phyloP scores from a whole-genome alignment of 2,797 vertebrate species.

The Mormyrus proboscirostris region DNA sequence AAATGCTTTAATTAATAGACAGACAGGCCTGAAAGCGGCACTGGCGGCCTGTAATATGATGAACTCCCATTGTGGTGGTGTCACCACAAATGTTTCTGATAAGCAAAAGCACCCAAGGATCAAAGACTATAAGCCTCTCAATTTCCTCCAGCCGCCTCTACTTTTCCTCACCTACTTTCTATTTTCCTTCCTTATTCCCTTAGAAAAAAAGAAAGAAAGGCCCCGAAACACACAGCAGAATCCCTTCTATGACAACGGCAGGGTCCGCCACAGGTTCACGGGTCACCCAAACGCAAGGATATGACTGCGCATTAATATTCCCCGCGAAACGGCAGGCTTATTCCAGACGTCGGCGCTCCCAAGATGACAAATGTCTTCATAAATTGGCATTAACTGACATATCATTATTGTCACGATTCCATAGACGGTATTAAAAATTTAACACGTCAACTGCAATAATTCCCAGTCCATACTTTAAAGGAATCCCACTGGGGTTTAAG shows the following conservation, averaged over 20 bases:
- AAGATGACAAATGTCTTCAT: constrained; percentile 37
- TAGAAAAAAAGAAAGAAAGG: constrained; percentile 19
- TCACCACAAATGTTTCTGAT: constrained; percentile 85
- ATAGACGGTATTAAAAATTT: constrained; percentile 16
- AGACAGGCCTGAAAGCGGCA: constrained; percentile 68
- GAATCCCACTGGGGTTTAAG: not conserved
- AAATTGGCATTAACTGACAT: constrained; percentile 40
- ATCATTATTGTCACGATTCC: constrained; percentile 24
- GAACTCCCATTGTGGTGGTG: constrained; percentile 76
- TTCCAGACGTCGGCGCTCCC: constrained; percentile 20
- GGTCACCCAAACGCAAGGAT: constrained; percentile 40
- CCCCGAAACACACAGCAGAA: constrained; percentile 35
- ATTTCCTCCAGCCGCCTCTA: constrained; percentile 47
- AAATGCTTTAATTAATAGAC: constrained; percentile 81
- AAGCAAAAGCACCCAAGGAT: constrained; percentile 59
- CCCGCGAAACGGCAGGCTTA: constrained; percentile 22
- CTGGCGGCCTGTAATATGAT: constrained; percentile 69
- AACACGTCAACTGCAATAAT: constrained; percentile 18
- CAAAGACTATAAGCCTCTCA: constrained; percentile 58
- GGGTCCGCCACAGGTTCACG: constrained; percentile 32
- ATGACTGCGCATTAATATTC: constrained; percentile 46
- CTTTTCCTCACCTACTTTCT: constrained; percentile 46
- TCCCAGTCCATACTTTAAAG: not conserved
- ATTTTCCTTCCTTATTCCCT: constrained; percentile 30
- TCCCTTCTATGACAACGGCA: constrained; percentile 29